Evolutionary conservation across 2,113 vertebrate species (phyloP).

Genomic region (Cnemophilus loriae): DNA sequence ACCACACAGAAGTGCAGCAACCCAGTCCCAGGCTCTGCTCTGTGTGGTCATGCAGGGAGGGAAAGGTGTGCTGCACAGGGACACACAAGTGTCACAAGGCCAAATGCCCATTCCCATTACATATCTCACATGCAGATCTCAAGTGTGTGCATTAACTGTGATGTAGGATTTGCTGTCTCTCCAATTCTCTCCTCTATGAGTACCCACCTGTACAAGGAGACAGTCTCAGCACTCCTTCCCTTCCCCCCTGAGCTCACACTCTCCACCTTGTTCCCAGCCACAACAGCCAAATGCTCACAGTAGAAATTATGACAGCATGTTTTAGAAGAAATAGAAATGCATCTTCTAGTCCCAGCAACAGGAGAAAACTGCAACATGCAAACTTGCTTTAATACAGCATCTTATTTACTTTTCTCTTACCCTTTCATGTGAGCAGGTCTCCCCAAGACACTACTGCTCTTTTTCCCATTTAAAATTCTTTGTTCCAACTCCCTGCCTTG

Average conservation of each 20-base stretch:
- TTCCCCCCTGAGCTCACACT: accelerated
- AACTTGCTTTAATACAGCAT: neutral
- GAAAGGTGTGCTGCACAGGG: neutral
- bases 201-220: neutral
- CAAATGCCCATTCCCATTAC: neutral
- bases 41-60: neutral
- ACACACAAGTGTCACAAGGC: neutral
- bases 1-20: neutral
- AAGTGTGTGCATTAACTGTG: neutral
- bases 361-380: neutral
- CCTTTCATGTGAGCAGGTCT: neutral
- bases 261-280: neutral
- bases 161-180: neutral
- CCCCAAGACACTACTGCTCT: neutral
- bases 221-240: neutral
- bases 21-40: neutral
- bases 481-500: neutral
- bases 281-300: neutral
- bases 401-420: neutral
- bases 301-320: neutral
- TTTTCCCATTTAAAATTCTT: neutral
- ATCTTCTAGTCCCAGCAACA: neutral
- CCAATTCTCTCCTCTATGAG: neutral
- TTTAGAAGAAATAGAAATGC: neutral
- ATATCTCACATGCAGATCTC: neutral